Base-by-base conservation (phyloP, 2,888 invertebrate species). In the Diachrysia chrysitis region DNA sequence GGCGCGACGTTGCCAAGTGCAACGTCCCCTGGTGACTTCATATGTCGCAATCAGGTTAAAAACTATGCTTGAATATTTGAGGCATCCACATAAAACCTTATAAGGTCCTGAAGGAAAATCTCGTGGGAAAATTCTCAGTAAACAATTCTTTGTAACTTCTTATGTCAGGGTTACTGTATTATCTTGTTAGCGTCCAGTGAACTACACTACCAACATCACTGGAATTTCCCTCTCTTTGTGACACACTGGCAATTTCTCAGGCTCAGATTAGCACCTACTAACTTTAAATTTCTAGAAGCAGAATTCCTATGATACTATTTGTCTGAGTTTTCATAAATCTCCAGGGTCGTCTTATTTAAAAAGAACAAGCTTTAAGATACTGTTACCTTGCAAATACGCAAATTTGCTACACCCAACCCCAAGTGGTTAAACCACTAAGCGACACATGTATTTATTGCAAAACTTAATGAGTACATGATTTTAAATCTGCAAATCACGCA, bases 401-500 rank as follows among this genome's bases (percentile, higher is more conserved):
- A 55, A 55, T 25, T 12, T 19, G 19, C 29, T 42, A 25, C 17
- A 25, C 16, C 61, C 25, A 61, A 42, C 23, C 35, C 21, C 6
- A 62, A 62, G 42, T 37, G 17, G 61, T 42, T 25, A 25, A 17
- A 42, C 61, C 25, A 55, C 42, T 42, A 55, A 53, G 17, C n/a
- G 14, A 19, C 57, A 60, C 55, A 58, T 35, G 25, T 17, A 9
- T 16, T 46, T 16, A 60, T 79, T 76, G 59, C 72, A 53, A 58
- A 67, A 78, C 56, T 16, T 48, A 55, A 42, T 37, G 51, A 48
- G 21, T 58, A 51, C 56, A 63, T 48, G n/a, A 37, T 61, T 64
- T 51, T 63, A 63, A 72, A 73, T 71, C 69, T 58, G 56, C 70
- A 70, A 67, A 73, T 72, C 78, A 71, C 68, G 67, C 62, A 19